A percentile compares a stretch with the other conserved stretches of the same genome.
Evolutionary conservation across 2,113 vertebrate species (phyloP).

Genomic region (Accipiter cooperii): DNA sequence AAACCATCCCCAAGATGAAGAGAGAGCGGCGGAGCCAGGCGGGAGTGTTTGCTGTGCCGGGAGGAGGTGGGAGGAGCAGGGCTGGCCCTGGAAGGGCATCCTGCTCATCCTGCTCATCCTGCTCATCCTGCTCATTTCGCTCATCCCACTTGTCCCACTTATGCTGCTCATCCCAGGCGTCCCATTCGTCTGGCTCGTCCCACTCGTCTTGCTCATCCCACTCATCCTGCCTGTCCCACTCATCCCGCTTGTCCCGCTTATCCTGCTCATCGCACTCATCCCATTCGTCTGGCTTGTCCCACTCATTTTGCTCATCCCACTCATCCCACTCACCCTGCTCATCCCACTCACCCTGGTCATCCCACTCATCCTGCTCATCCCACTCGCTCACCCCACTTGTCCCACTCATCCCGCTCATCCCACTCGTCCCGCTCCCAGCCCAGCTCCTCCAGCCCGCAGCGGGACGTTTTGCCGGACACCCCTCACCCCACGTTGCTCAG

Average conservation of each 20-base stretch:
- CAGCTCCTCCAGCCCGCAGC: background rate
- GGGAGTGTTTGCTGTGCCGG: background rate
- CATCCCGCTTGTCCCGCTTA: too few species aligned
- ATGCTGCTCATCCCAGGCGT: background rate
- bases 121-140: background rate
- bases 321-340: background rate
- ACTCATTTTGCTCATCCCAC: fast-evolving
- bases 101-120: background rate
- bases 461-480: background rate
- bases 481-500: background rate
- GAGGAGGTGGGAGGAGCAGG: background rate
- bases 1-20: background rate
- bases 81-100: background rate
- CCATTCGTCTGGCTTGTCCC: background rate
- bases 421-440: background rate
- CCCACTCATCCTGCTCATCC: background rate
- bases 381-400: background rate
- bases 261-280: background rate
- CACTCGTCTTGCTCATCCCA: background rate
- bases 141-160: background rate
- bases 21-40: background rate
- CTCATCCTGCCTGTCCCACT: background rate
- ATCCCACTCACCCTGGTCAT: fast-evolving
- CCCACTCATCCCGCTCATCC: background rate
- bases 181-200: background rate